Evolutionary conservation across 1,140 invertebrate genomes (phyloP), one percentile per base, ranked within the genome.

Genomic region (Drosophila truncata): DNA sequence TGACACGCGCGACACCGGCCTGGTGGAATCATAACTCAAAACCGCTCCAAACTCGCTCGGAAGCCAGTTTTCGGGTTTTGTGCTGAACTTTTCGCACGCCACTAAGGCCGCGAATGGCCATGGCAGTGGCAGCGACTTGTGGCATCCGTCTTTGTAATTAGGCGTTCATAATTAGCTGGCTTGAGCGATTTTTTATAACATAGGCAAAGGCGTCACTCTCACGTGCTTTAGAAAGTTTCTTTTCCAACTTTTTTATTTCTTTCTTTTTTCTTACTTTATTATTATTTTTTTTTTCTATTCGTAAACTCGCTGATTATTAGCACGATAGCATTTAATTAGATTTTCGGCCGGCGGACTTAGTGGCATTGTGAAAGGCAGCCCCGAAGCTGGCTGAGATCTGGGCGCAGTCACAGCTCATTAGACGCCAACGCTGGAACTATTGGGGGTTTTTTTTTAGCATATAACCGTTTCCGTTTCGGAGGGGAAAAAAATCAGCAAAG

Each of bases 311-410:
- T 82, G 82, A 86, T 86, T 86, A 86, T 86, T 82, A 69, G 82
- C 74, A 80, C 82, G 82, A 86, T 86, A 82, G 84, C 49, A 86
- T 86, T 86, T 86, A 86, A 86, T 86, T 86, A 82, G 82, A 86
- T 86, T 82, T 86, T 62, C 20, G 54, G 49, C 65, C 69, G 46
- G 33, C 47, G 35, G 60, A 54, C 27, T 18, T 31, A 33, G 42
- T 65, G 78, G 59, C 58, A 65, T 65, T 78, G 82, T 86, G 82
- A 86, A 86, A 86, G 82, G 74, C 60, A 65, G 47, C 62, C 29
- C 11, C 18, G 5, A 29, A 23, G 33, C 50, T 42, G 31, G 37
- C 42, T n/a, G 42, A 44, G 41, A 60, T 61, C 39, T 63, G 39
- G 60, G 78, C 62, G 66, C 50, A 65, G 57, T 82, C 80, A 69